Percentiles rank a stretch among this genome's conserved stretches.
Conservation (phyloP, 1,140 invertebrate species). For the Magallana angulata region DNA sequence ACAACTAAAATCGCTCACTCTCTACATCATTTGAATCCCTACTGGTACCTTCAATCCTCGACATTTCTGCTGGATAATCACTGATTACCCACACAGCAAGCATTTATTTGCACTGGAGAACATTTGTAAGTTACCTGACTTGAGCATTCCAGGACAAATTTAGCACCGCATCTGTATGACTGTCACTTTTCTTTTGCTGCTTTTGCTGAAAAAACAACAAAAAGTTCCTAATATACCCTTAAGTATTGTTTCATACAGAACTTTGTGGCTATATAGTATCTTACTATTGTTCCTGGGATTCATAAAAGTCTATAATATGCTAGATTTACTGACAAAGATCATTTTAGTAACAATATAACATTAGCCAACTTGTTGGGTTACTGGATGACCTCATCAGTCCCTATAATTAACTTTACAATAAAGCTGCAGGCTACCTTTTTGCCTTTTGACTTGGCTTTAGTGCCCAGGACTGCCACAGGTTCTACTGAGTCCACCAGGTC, state of each 20-base stretch:
- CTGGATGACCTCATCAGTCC: background rate
- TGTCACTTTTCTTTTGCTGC: constrained; percentile 75
- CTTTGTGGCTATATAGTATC: too few relatives aligned
- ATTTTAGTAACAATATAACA: background rate
- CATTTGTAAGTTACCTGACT: constrained; percentile 79
- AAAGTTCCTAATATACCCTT: background rate
- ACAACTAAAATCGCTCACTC: too few relatives aligned
- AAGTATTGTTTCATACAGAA: too few relatives aligned
- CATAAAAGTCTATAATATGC: too few relatives aligned
- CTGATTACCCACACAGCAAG: too few relatives aligned
- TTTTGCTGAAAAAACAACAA: constrained; percentile 3
- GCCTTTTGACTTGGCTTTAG: constrained; percentile 84
- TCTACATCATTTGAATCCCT: too few relatives aligned
- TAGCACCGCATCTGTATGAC: constrained; percentile 94
- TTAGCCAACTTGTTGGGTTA: background rate
- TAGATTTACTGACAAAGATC: too few relatives aligned
- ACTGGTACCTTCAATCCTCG: too few relatives aligned
- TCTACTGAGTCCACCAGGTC: constrained; percentile 94
- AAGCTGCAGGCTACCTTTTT: constrained; percentile 82
- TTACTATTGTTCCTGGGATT: too few relatives aligned
- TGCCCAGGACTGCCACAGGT: constrained; percentile 88
- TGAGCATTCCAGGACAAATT: constrained; percentile 94
- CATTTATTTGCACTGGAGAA: too few relatives aligned
- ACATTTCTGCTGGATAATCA: too few relatives aligned
- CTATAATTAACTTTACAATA: too few relatives aligned